Evolutionary conservation across 2,113 vertebrate species (phyloP).

Genomic region (Ammodytes dubius): DNA sequence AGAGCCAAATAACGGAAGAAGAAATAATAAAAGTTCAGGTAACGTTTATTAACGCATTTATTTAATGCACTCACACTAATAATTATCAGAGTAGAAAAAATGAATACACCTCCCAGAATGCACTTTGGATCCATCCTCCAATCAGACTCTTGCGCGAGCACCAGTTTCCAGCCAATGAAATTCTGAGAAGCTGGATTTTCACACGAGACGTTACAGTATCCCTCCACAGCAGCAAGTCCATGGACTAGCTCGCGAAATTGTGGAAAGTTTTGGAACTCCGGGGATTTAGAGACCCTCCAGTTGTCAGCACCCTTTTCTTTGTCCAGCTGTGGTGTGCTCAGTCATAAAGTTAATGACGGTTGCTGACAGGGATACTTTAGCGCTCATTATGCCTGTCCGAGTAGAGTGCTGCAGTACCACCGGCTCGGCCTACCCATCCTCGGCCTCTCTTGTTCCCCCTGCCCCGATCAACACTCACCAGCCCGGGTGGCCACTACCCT

Average conservation of each 20-base stretch:
- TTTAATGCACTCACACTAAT: neutral
- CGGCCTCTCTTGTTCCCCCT: slow-evolving; percentile 91
- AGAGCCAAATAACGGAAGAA: no score
- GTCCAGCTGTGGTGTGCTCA: neutral
- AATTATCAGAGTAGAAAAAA: neutral
- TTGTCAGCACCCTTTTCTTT: neutral
- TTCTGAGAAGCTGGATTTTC: slow-evolving; percentile 43
- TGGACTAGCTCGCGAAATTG: slow-evolving; percentile 1
- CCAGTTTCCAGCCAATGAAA: slow-evolving; percentile 70
- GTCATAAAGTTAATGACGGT: slow-evolving; percentile 72
- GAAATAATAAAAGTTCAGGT: no score
- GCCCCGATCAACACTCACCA: slow-evolving; percentile 96
- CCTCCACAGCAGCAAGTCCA: slow-evolving; percentile 2
- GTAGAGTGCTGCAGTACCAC: slow-evolving; percentile 85
- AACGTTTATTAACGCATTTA: no score
- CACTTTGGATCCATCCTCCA: slow-evolving; percentile 44
- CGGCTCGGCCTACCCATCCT: slow-evolving; percentile 83
- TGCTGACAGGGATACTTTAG: slow-evolving; percentile 68
- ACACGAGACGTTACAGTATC: slow-evolving; percentile 30
- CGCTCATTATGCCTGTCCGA: slow-evolving; percentile 92
- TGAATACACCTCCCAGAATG: slow-evolving; percentile 58
- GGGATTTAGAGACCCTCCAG: neutral
- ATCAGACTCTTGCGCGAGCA: slow-evolving; percentile 41
- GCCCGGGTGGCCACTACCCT: slow-evolving; percentile 93
- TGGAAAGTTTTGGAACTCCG: slow-evolving; percentile 36